Conservation (phyloP, 2,888 invertebrate species). For the Zygaena filipendulae region DNA sequence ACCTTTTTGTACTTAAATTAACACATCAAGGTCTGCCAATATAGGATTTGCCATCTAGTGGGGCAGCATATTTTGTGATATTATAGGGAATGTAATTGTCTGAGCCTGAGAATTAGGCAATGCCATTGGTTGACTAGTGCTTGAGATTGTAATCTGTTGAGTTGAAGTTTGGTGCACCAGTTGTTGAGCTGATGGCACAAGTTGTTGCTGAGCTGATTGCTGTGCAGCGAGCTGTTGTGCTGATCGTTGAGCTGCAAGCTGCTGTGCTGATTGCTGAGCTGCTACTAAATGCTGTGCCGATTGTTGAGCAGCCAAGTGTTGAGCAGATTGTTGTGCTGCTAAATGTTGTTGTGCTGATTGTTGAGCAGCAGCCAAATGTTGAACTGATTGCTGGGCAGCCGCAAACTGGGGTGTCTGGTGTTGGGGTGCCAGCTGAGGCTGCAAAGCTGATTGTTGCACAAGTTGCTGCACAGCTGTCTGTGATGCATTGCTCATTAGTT, state of each 20-base stretch:
- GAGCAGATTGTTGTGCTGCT: constrained; percentile 38
- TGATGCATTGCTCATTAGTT: constrained; percentile 47
- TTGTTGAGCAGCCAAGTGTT: constrained; percentile 25
- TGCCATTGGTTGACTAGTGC: constrained; percentile 59
- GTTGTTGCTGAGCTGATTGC: constrained; percentile 52
- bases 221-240: constrained; percentile 49
- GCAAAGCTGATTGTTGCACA: constrained; percentile 49
- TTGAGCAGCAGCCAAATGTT: constrained; percentile 42
- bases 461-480: constrained; percentile 55
- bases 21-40: too few species aligned
- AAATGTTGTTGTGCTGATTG: constrained; percentile 39
- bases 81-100: constrained; percentile 56
- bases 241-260: constrained; percentile 33
- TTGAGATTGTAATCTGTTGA: constrained; percentile 58
- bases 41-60: too few species aligned
- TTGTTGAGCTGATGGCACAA: constrained; percentile 47
- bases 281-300: constrained; percentile 19
- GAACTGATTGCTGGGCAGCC: constrained; percentile 45
- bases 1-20: too few species aligned
- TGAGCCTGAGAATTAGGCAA: constrained; percentile 56
- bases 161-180: constrained; percentile 57
- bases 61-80: constrained; percentile 58
- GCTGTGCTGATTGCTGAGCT: constrained; percentile 31
- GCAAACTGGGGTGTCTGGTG: constrained; percentile 49
- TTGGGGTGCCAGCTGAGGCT: constrained; percentile 44